Evolutionary conservation across 2,797 vertebrate genomes (phyloP).

Genomic region (Argentina silus): DNA sequence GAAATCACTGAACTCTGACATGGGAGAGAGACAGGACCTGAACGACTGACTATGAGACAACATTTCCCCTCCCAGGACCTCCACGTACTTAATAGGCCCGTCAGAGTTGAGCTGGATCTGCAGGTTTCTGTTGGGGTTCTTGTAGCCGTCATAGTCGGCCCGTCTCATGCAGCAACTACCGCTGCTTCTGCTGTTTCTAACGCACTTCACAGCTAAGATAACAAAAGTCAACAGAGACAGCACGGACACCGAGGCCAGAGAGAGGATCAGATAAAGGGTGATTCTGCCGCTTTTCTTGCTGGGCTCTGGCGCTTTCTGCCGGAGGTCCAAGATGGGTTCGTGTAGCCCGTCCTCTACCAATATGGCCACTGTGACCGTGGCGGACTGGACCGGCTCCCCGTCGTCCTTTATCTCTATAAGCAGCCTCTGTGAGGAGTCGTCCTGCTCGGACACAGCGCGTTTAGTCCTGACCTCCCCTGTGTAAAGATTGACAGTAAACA

Average conservation of each 20-base stretch:
- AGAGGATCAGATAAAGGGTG: slow-evolving; percentile 70
- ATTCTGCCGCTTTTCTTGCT: slow-evolving; percentile 64
- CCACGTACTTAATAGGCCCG: slow-evolving; percentile 78
- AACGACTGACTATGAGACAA: slow-evolving; percentile 79
- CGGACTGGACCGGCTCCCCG: slow-evolving; percentile 67
- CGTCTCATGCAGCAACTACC: slow-evolving; percentile 66
- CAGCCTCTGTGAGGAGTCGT: slow-evolving; percentile 76
- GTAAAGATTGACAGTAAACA: slow-evolving; percentile 80
- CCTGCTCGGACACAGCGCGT: slow-evolving; percentile 69
- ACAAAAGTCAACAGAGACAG: slow-evolving; percentile 72
- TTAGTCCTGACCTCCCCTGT: slow-evolving; percentile 86
- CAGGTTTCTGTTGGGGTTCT: slow-evolving; percentile 77
- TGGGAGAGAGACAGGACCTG: slow-evolving; percentile 77
- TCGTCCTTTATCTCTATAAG: slow-evolving; percentile 76
- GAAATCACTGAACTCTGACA: slow-evolving; percentile 80
- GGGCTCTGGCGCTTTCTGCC: slow-evolving; percentile 57
- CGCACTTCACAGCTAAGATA: slow-evolving; percentile 71
- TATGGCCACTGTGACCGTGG: slow-evolving; percentile 69
- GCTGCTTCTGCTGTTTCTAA: slow-evolving; percentile 59
- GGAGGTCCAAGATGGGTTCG: slow-evolving; percentile 66
- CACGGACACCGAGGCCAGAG: slow-evolving; percentile 71
- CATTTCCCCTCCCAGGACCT: slow-evolving; percentile 79
- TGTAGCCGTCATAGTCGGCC: slow-evolving; percentile 67
- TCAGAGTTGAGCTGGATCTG: slow-evolving; percentile 80
- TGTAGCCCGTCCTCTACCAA: slow-evolving; percentile 68